Evolutionary conservation across 1,140 invertebrate genomes (phyloP).

Genomic region (Akabosia matsudoensis): DNA sequence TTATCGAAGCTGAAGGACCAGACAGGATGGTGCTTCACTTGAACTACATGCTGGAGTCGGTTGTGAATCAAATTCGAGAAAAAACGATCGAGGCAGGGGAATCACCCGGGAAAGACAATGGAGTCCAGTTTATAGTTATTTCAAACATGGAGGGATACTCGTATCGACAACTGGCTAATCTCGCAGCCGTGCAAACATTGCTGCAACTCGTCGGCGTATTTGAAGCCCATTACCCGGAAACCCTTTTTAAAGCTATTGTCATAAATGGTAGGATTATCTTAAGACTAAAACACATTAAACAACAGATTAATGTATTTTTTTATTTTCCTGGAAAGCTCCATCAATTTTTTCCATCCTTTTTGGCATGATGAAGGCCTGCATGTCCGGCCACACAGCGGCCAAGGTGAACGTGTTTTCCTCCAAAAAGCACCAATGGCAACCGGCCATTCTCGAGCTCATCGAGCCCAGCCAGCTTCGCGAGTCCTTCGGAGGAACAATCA

Average conservation of each 20-base stretch:
- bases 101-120: neutral
- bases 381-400: neutral
- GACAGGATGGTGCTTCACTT: neutral
- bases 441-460: neutral
- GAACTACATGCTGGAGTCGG: neutral
- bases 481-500: neutral
- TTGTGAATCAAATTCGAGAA: neutral
- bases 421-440: neutral
- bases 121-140: neutral
- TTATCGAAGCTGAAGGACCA: neutral
- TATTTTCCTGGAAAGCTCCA: neutral
- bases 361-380: neutral
- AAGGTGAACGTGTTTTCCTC: neutral
- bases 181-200: neutral
- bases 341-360: neutral
- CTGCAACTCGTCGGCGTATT: neutral
- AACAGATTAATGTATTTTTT: no score
- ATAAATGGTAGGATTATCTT: slow-evolving; percentile 2
- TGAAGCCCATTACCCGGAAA: slow-evolving; percentile 11
- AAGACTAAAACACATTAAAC: no score
- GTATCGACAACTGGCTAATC: neutral
- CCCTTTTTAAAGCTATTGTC: neutral
- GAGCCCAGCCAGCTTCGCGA: neutral
- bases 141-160: neutral
- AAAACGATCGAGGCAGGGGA: neutral